phyloP scores from a whole-genome alignment of 2,113 vertebrate species.

The Antennarius striatus region DNA sequence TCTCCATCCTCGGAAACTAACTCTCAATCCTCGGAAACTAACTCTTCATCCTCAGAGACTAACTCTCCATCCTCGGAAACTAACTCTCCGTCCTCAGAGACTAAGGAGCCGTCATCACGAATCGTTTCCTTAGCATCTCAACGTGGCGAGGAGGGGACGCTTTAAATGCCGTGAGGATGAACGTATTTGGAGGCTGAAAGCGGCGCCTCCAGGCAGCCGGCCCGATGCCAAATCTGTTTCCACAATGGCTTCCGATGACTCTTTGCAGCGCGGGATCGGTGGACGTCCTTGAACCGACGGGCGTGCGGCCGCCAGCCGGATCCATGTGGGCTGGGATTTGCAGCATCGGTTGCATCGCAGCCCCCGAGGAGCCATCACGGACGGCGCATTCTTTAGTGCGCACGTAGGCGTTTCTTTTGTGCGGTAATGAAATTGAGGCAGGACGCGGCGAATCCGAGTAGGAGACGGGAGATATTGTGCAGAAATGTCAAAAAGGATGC shows the following conservation, averaged over 20 bases:
- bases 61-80: slow-evolving; percentile 33
- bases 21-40: slow-evolving; percentile 27
- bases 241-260: slow-evolving; percentile 51
- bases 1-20: slow-evolving; percentile 25
- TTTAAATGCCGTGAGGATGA: slow-evolving; percentile 14
- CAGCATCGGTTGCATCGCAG: slow-evolving; percentile 14
- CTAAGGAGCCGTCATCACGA: slow-evolving; percentile 10
- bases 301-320: slow-evolving; percentile 32
- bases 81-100: slow-evolving; percentile 26
- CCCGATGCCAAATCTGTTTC: slow-evolving; percentile 42
- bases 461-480: slow-evolving; percentile 11
- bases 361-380: slow-evolving; percentile 29
- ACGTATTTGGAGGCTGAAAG: slow-evolving; percentile 11
- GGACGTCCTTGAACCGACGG: slow-evolving; percentile 31
- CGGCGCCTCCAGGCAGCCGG: slow-evolving; percentile 8
- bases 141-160: slow-evolving; percentile 15
- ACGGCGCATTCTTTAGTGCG: slow-evolving; percentile 32
- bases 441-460: slow-evolving; percentile 23
- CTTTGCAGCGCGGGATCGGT: slow-evolving; percentile 33
- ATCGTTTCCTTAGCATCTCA: slow-evolving; percentile 39
- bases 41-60: slow-evolving; percentile 32
- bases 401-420: slow-evolving; percentile 56
- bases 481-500: slow-evolving; percentile 4
- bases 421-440: slow-evolving; percentile 52
- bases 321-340: slow-evolving; percentile 28